phyloP scores from a whole-genome alignment of 2,888 invertebrate genomes.

The Cetonia aurata region DNA sequence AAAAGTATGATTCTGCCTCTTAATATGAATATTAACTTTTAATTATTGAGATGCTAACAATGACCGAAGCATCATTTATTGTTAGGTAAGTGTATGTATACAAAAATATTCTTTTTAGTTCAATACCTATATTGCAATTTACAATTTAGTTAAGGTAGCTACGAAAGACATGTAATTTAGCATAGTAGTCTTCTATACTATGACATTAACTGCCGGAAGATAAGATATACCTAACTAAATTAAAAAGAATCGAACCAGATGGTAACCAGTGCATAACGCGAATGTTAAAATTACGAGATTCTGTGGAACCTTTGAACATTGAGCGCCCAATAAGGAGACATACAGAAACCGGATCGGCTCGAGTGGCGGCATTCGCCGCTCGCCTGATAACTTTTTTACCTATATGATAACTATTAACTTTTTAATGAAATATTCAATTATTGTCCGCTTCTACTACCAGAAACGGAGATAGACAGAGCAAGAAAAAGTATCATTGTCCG shows the following conservation, averaged over 20 bases:
- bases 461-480: not conserved
- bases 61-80: too few species aligned
- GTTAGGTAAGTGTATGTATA: too few species aligned
- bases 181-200: not conserved
- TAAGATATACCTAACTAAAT: conserved; percentile 18
- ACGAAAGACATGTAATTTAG: not conserved
- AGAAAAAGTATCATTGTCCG: conserved; percentile 21
- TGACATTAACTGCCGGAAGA: not conserved
- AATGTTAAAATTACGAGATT: conserved; percentile 37
- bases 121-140: too few species aligned
- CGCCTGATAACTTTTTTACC: conserved; percentile 29
- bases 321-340: conserved; percentile 29
- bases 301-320: conserved; percentile 26
- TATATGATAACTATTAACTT: conserved; percentile 35
- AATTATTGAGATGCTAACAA: too few species aligned
- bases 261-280: conserved; percentile 18
- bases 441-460: conserved; percentile 2
- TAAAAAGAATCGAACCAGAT: conserved; percentile 26
- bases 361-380: conserved; percentile 30
- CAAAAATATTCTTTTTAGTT: too few species aligned
- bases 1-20: too few species aligned
- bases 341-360: conserved; percentile 33
- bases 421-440: conserved; percentile 40
- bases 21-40: too few species aligned
- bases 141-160: not conserved